Base-by-base conservation (phyloP, 2,888 invertebrate genomes). In the Lypha dubia region DNA sequence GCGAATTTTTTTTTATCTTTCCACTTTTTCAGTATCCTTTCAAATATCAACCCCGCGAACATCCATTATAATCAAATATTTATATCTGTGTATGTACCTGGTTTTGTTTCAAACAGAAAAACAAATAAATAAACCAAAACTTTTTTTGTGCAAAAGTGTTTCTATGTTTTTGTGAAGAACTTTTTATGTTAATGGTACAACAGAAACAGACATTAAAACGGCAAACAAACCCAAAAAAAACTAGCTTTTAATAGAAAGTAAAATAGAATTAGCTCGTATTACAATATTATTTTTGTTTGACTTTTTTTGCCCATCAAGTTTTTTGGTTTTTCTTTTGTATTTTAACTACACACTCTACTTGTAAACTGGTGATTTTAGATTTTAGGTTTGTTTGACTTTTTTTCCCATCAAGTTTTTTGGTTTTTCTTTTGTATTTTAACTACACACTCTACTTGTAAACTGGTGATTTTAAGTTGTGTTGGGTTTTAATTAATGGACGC, bases 121-220 rank as follows among this genome's bases (percentile, higher is more conserved):
- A 2, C 0, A 46, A 13, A 32, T 28, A 44, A 44, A n/a, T n/a
- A n/a, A 70, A 70, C 17, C 1, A 28, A 28, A 28, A 44, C 15
- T 38, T 62, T 67, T 51, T 76, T 38, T 58, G 11, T 44, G 11
- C 13, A 35, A 53, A 68, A 58, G 22, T 76, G 65, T 75, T 65
- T 44, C 15, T 32, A 13, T 44, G 65, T 35, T 11, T 58, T 63
- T 44, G 15, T 44, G n/a, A 46, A 35, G 68, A 65, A 56, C 46
- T 79, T 79, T 79, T 15, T 65, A 67, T 80, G 73, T 79, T 71
- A 71, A 79, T 71, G 56, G 32, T 41, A 79, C 71, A 73, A 65
- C 13, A 67, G 44, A 73, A 73, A 60, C 51, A 67, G 28, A 58
- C 44, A 56, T 38, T 63, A 41, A 77, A 67, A 68, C 49, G 76